These are phyloP conservation scores for Acrossocheilus wenchowensis DNA, from an alignment of 2,797 vertebrate species.

Conservation along the genomic window DNA sequence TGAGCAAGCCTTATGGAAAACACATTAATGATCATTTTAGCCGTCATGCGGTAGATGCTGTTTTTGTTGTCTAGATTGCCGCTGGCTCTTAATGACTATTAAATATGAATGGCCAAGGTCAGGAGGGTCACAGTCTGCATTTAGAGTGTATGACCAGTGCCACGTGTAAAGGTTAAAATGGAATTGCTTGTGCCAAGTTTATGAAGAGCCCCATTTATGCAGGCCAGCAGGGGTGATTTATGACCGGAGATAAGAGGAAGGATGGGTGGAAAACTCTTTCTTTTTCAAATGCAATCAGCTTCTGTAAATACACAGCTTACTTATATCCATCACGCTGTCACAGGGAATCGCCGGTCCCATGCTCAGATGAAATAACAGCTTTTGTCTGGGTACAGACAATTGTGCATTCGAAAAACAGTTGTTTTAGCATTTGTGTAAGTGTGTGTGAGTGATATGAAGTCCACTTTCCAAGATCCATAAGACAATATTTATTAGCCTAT, in stretches of 20 bases:
- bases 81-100: conserved; percentile 69
- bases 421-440: conserved; percentile 6
- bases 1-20: conserved; percentile 32
- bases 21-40: conserved; percentile 30
- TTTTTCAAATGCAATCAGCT: conserved; percentile 81
- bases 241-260: conserved; percentile 77
- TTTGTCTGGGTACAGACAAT: conserved; percentile 47
- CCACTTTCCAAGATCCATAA: background rate
- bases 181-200: conserved; percentile 71
- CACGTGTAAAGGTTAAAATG: conserved; percentile 82
- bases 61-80: conserved; percentile 52
- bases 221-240: conserved; percentile 82
- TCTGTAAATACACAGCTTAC: conserved; percentile 82
- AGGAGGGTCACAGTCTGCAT: conserved; percentile 73
- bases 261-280: conserved; percentile 81
- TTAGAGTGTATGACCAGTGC: conserved; percentile 77
- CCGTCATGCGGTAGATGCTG: conserved; percentile 20
- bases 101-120: conserved; percentile 79
- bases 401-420: conserved; percentile 25
- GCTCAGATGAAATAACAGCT: conserved; percentile 76
- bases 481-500: conserved; percentile 24
- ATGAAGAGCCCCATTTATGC: conserved; percentile 75
- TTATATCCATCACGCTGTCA: conserved; percentile 84
- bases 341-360: conserved; percentile 75
- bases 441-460: background rate